These are phyloP conservation scores for Thecophora atra DNA, from an alignment of 2,888 invertebrate species.

Conservation along the genomic window DNA sequence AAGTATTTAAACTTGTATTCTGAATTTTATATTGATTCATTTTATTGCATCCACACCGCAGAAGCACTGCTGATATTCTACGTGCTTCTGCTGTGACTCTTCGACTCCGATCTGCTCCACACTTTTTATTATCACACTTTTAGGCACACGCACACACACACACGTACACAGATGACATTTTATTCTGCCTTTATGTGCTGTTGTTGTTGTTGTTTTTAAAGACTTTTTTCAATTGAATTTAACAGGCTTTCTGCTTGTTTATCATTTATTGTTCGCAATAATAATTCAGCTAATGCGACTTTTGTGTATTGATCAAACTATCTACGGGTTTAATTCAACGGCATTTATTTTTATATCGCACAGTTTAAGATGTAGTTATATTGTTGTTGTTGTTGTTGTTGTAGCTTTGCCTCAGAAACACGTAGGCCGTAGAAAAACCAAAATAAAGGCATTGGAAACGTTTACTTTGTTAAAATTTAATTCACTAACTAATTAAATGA, in stretches of 20 bases:
- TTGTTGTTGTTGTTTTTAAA: conserved; percentile 19
- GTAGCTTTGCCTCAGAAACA: background rate
- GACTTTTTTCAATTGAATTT: conserved; percentile 27
- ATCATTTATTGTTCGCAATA: conserved; percentile 17
- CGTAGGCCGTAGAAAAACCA: too few relatives aligned
- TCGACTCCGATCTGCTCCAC: background rate
- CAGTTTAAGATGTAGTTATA: conserved; percentile 8
- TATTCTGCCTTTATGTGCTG: background rate
- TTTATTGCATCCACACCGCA: background rate
- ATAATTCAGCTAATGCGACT: conserved; percentile 31
- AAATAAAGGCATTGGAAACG: too few relatives aligned
- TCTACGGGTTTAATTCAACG: background rate
- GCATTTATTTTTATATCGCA: conserved; percentile 3
- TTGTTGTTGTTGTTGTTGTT: background rate
- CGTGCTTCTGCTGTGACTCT: background rate
- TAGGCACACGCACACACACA: background rate
- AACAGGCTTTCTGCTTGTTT: conserved; percentile 18
- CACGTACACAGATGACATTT: too few relatives aligned
- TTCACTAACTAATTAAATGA: too few relatives aligned
- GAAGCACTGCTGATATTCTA: conserved; percentile 3
- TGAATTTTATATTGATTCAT: background rate
- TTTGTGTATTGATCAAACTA: conserved; percentile 30
- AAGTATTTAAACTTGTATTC: background rate
- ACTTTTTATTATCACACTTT: conserved; percentile 6
- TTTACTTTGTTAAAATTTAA: too few relatives aligned